A percentile compares a stretch with the other conserved stretches of the same genome.
These are phyloP conservation scores for Agonopterix heracliana DNA, from an alignment of 2,888 invertebrate genomes.

Conservation along the genomic window DNA sequence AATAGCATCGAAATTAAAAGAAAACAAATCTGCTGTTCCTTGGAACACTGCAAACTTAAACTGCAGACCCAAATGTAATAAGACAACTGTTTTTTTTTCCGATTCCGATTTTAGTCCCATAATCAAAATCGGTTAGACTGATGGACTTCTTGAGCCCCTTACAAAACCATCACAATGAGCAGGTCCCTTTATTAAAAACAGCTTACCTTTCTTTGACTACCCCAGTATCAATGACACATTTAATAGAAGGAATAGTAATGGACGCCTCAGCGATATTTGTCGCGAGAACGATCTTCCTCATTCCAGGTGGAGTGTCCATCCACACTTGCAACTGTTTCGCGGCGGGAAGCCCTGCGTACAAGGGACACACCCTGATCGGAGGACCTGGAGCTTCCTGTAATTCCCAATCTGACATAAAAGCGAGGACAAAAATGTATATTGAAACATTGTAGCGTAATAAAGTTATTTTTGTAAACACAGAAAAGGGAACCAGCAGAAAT, in stretches of 20 bases:
- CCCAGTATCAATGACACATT: constrained; percentile 94
- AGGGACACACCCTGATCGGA: constrained; percentile 85
- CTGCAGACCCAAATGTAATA: no score
- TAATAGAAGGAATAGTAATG: constrained; percentile 94
- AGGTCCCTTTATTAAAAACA: no score
- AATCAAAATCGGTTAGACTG: no score
- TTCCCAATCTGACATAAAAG: constrained; percentile 20
- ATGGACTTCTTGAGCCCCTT: no score
- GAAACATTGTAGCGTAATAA: neutral
- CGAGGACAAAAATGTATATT: neutral
- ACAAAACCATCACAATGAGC: no score
- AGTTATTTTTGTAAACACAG: neutral
- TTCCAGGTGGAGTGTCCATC: constrained; percentile 80
- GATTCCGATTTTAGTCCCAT: no score
- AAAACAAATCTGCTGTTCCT: no score
- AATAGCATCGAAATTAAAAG: no score
- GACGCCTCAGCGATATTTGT: constrained; percentile 99
- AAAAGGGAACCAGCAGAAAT: no score
- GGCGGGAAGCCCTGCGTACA: constrained; percentile 94
- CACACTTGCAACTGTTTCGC: constrained; percentile 93
- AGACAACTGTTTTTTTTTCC: no score
- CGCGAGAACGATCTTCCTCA: constrained; percentile 93
- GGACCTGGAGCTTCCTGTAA: constrained; percentile 78
- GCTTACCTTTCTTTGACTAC: constrained; percentile 89
- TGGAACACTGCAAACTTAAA: no score